These are phyloP conservation scores for Enteromius radiatus DNA, from an alignment of 2,797 vertebrate species.

Conservation along the genomic window DNA sequence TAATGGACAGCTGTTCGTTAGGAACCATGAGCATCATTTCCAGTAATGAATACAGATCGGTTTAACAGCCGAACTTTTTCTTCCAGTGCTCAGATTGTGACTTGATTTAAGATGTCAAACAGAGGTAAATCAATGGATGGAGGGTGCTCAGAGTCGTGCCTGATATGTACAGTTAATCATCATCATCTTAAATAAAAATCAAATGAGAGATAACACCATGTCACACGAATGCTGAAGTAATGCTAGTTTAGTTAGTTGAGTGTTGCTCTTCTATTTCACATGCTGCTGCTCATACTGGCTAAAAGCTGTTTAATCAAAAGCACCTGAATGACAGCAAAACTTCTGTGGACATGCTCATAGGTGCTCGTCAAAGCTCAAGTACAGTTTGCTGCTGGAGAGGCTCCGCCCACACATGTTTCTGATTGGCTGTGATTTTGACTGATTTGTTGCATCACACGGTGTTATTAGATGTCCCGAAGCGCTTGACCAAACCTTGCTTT, in stretches of 20 bases:
- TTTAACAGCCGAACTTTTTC: slow-evolving; percentile 64
- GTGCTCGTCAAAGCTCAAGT: background rate
- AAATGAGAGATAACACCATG: background rate
- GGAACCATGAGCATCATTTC: slow-evolving; percentile 65
- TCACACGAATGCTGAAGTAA: background rate
- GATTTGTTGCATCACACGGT: too few species aligned
- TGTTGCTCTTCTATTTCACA: background rate
- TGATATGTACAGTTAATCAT: background rate
- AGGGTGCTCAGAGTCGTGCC: background rate
- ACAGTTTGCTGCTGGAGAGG: too few species aligned
- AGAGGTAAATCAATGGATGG: background rate
- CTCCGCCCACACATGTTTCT: too few species aligned
- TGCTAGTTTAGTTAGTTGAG: background rate
- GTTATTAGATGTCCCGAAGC: background rate
- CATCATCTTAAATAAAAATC: background rate
- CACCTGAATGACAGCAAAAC: too few species aligned
- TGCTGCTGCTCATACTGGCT: background rate
- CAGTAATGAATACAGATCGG: slow-evolving; percentile 64
- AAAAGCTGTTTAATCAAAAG: background rate
- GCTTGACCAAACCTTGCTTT: background rate
- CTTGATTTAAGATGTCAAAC: background rate
- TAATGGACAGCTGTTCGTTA: slow-evolving; percentile 72
- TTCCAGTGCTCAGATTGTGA: background rate
- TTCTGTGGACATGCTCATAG: background rate
- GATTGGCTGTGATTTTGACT: too few species aligned